A percentile compares a stretch with the other conserved stretches of the same genome.
phyloP scores from a whole-genome alignment of 2,113 vertebrate genomes.

The Colossoma macropomum region DNA sequence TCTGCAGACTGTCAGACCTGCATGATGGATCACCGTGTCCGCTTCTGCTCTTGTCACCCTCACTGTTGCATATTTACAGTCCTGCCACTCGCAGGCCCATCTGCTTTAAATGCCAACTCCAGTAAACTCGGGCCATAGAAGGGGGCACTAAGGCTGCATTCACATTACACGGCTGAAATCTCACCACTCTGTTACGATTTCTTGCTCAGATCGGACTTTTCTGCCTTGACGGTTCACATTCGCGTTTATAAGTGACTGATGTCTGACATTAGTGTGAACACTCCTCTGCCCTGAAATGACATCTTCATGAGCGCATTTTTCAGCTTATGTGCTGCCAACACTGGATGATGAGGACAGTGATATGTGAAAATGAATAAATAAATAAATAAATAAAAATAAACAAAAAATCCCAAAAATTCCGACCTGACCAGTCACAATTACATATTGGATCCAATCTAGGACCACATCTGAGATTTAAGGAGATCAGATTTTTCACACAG shows the following conservation, averaged over 20 bases:
- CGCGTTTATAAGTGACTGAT: background rate
- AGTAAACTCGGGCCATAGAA: constrained; percentile 1
- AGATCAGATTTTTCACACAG: too few species aligned
- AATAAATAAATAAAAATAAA: too few species aligned
- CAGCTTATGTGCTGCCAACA: too few species aligned
- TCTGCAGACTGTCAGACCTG: constrained; percentile 44
- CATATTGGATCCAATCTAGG: too few species aligned
- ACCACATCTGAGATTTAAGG: too few species aligned
- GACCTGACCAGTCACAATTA: too few species aligned
- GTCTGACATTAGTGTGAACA: background rate
- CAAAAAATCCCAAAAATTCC: too few species aligned
- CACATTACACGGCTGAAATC: background rate
- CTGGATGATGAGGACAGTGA: too few species aligned
- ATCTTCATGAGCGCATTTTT: background rate
- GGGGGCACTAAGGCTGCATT: constrained; percentile 12
- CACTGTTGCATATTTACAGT: constrained; percentile 52
- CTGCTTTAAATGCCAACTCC: constrained; percentile 40
- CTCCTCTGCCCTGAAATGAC: background rate
- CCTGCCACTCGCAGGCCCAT: constrained; percentile 39
- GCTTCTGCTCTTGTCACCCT: constrained; percentile 35
- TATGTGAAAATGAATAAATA: too few species aligned
- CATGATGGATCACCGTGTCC: constrained; percentile 58
- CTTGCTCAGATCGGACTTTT: background rate
- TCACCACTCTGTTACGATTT: background rate
- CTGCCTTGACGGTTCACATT: background rate